Percentiles rank a stretch among this genome's conserved stretches.
These are phyloP conservation scores for Geotrupes spiniger DNA, from an alignment of 2,888 invertebrate species.

Conservation along the genomic window DNA sequence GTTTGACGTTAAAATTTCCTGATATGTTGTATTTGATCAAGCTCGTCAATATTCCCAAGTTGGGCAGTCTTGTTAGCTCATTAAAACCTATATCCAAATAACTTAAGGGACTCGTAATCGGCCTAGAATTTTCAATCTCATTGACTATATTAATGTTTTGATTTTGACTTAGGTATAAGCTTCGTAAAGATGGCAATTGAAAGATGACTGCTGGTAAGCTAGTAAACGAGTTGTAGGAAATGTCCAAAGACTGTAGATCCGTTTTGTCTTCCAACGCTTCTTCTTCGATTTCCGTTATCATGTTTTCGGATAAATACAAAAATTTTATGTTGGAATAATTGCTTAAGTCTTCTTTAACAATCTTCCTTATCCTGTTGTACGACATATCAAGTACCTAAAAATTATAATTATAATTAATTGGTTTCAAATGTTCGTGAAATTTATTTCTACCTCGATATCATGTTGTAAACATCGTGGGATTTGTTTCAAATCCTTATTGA, in stretches of 20 bases:
- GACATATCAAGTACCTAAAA: slow-evolving; percentile 39
- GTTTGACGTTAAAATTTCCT: slow-evolving; percentile 21
- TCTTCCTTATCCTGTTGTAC: slow-evolving; percentile 39
- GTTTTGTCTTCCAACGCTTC: slow-evolving; percentile 32
- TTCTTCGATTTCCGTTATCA: slow-evolving; percentile 36
- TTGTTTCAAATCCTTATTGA: slow-evolving; percentile 31
- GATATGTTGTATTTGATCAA: slow-evolving; percentile 23
- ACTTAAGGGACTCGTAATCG: slow-evolving; percentile 37
- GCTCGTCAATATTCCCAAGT: slow-evolving; percentile 32
- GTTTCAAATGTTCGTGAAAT: slow-evolving; percentile 5
- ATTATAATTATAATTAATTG: slow-evolving; percentile 5
- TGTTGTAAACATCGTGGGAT: slow-evolving; percentile 38
- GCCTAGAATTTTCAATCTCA: slow-evolving; percentile 33
- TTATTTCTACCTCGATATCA: slow-evolving; percentile 37
- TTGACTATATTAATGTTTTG: slow-evolving; percentile 39
- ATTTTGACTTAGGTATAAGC: slow-evolving; percentile 40
- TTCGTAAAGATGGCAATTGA: slow-evolving; percentile 37
- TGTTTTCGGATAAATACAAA: slow-evolving; percentile 42
- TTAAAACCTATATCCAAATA: slow-evolving; percentile 39
- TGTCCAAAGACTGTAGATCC: slow-evolving; percentile 35
- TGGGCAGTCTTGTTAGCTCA: slow-evolving; percentile 35
- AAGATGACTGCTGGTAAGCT: slow-evolving; percentile 38
- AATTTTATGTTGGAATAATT: slow-evolving; percentile 35
- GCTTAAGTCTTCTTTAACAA: slow-evolving; percentile 34
- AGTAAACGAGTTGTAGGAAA: slow-evolving; percentile 35